Evolutionary conservation across 2,797 vertebrate genomes (phyloP).

Genomic region (Synaphobranchus kaupii): DNA sequence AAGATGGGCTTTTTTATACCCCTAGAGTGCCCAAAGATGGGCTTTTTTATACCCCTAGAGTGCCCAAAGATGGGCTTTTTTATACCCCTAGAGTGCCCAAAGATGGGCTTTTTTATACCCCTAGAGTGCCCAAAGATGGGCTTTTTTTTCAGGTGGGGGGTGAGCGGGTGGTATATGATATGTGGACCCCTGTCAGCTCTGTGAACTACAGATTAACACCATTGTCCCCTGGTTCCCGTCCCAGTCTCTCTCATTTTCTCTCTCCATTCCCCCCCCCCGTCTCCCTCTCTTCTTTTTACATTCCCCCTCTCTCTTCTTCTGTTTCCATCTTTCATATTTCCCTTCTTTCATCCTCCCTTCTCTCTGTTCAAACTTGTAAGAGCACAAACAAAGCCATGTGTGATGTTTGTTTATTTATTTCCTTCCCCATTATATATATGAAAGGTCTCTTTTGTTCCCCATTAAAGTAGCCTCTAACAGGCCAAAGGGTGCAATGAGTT

Average conservation of each 20-base stretch:
- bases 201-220: conserved; percentile 23
- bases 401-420: not conserved
- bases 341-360: not conserved
- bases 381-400: no score
- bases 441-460: not conserved
- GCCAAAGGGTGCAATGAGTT: not conserved
- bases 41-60: not conserved
- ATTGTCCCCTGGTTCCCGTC: not conserved
- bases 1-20: not conserved
- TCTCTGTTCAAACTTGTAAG: not conserved
- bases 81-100: not conserved
- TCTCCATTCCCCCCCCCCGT: conserved; percentile 29
- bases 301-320: conserved; percentile 34
- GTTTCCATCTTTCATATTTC: not conserved
- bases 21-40: conserved; percentile 3
- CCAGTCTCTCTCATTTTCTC: conserved; percentile 27
- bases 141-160: not conserved
- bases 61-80: conserved; percentile 8
- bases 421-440: not conserved
- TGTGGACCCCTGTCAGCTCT: conserved; percentile 43
- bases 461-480: not conserved
- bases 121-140: conserved; percentile 7
- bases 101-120: conserved; percentile 1
- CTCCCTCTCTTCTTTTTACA: conserved; percentile 30
- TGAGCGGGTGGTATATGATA: conserved; percentile 42